phyloP scores from a whole-genome alignment of 2,113 vertebrate species.

The Sialia sialis region DNA sequence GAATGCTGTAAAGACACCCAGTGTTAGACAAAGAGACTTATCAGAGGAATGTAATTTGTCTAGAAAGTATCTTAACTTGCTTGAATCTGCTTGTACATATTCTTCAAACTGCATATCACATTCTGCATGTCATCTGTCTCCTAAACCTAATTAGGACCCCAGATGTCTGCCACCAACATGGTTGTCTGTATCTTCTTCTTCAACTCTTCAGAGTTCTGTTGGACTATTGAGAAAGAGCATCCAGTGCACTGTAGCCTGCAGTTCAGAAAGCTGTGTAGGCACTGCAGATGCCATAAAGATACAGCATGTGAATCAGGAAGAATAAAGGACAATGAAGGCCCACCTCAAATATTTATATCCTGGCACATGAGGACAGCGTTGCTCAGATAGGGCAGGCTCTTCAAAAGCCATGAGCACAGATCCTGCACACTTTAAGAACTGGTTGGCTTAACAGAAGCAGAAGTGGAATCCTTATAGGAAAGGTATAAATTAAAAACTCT shows the following conservation, averaged over 20 bases:
- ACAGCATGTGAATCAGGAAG: background rate
- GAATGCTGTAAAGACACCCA: background rate
- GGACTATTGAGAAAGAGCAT: background rate
- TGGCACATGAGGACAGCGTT: background rate
- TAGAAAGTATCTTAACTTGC: background rate
- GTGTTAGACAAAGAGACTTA: background rate
- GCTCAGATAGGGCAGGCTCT: background rate
- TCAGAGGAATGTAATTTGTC: background rate
- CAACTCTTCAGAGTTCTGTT: background rate
- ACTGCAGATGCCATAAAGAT: background rate
- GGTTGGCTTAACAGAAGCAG: background rate
- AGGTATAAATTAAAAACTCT: background rate
- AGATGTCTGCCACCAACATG: background rate
- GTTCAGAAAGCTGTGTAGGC: background rate
- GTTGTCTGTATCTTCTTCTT: background rate
- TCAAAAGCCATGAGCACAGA: background rate
- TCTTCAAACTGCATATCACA: background rate
- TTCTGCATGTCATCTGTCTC: background rate
- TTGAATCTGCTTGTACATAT: background rate
- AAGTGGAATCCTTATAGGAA: background rate
- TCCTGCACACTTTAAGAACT: rapidly evolving
- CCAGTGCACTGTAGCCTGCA: background rate
- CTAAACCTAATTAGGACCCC: background rate
- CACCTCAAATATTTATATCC: background rate
- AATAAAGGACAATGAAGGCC: background rate